phyloP scores from a whole-genome alignment of 2,113 vertebrate genomes.

The Aythya baeri region DNA sequence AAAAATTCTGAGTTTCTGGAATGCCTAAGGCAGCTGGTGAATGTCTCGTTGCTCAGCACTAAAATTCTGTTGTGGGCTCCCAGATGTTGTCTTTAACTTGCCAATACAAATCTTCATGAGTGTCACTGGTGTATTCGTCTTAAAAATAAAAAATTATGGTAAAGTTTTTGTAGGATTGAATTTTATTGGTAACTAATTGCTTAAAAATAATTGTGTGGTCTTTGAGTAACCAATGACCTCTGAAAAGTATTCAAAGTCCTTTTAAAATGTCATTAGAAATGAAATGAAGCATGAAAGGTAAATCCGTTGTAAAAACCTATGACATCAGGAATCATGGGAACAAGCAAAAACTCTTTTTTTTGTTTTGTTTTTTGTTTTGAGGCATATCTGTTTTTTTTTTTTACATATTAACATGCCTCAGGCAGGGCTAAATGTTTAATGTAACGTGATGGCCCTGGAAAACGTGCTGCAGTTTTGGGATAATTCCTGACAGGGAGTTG shows the following conservation, averaged over 20 bases:
- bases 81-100: background rate
- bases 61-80: background rate
- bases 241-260: background rate
- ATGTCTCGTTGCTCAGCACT: background rate
- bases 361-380: background rate
- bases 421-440: background rate
- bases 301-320: background rate
- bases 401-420: background rate
- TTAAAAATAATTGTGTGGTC: background rate
- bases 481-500: background rate
- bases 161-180: background rate
- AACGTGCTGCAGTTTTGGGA: background rate
- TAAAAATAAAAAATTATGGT: background rate
- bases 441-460: constrained; percentile 15
- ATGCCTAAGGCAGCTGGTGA: background rate
- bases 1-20: constrained; percentile 1
- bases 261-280: background rate
- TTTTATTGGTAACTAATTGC: background rate
- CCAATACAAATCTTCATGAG: background rate
- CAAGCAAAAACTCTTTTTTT: background rate
- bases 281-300: background rate
- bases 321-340: background rate
- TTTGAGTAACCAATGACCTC: background rate
- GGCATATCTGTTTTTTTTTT: background rate
- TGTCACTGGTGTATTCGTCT: background rate